Evolutionary conservation across 2,797 vertebrate genomes (phyloP).

Genomic region (Sebastes baramenuke): DNA sequence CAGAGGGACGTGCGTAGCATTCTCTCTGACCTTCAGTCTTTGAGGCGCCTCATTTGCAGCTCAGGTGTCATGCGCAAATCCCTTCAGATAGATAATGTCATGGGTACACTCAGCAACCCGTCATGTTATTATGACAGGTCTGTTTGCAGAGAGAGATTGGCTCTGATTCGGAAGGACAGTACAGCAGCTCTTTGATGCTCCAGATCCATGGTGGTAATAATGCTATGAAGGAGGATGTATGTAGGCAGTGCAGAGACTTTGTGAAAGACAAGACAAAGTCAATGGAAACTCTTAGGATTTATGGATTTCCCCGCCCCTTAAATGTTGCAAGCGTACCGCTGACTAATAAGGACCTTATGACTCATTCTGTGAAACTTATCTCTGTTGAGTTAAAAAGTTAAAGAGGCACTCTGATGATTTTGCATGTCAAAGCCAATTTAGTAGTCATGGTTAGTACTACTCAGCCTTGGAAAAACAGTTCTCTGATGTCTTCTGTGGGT

Average conservation of each 20-base stretch:
- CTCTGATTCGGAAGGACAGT: conserved; percentile 54
- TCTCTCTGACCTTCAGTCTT: conserved; percentile 43
- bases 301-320: conserved; percentile 20
- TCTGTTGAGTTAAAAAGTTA: conserved; percentile 17
- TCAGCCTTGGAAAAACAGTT: conserved; percentile 16
- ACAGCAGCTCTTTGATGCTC: conserved; percentile 48
- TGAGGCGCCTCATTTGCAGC: conserved; percentile 66
- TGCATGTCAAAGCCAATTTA: conserved; percentile 24
- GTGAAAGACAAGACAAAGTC: conserved; percentile 66
- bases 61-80: conserved; percentile 65
- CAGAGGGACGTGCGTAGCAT: conserved; percentile 52
- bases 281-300: conserved; percentile 26
- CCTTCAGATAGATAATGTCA: conserved; percentile 60
- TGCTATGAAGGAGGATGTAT: not conserved
- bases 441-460: not conserved
- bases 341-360: conserved; percentile 19
- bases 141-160: conserved; percentile 65
- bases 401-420: conserved; percentile 14
- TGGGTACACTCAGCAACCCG: conserved; percentile 53
- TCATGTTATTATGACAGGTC: conserved; percentile 51
- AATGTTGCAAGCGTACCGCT: conserved; percentile 4
- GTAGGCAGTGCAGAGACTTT: conserved; percentile 1
- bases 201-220: conserved; percentile 36
- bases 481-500: not conserved
- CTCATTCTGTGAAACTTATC: conserved; percentile 8